Evolutionary conservation across 2,888 invertebrate genomes (phyloP).

Genomic region (Agriotes lineatus): DNA sequence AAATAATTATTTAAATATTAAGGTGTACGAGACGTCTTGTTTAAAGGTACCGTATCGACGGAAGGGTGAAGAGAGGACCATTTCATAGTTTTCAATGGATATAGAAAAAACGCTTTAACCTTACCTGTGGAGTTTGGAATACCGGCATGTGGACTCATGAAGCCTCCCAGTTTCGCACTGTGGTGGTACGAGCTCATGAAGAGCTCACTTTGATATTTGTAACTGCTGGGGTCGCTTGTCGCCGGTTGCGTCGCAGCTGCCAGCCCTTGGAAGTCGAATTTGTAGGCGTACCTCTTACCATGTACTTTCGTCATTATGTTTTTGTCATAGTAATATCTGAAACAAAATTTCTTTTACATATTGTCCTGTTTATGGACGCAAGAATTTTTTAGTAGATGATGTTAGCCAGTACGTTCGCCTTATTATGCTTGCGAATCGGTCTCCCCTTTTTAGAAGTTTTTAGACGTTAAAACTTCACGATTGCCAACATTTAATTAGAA

Average conservation of each 20-base stretch:
- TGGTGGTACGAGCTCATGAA: conserved; percentile 96
- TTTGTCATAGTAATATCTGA: conserved; percentile 99
- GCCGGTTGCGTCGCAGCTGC: conserved; percentile 94
- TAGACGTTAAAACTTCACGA: too few species aligned
- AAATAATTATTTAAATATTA: too few species aligned
- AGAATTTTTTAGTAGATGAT: too few species aligned
- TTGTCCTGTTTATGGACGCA: too few species aligned
- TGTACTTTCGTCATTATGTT: conserved; percentile 99
- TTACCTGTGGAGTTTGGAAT: conserved; percentile 88
- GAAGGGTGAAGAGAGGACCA: too few species aligned
- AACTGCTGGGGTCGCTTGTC: conserved; percentile 91
- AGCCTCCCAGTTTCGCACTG: conserved; percentile 89
- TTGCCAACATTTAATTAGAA: too few species aligned
- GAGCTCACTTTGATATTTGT: conserved; percentile 97
- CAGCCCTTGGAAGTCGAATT: conserved; percentile 98
- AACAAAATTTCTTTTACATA: conserved; percentile 48
- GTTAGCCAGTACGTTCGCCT: too few species aligned
- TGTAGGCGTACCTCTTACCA: conserved; percentile 97
- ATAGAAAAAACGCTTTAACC: conserved; percentile 43
- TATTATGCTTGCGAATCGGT: too few species aligned
- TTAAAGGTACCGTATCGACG: too few species aligned
- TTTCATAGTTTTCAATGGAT: too few species aligned
- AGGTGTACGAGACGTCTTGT: too few species aligned
- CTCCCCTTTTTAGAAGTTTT: too few species aligned
- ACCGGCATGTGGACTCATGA: conserved; percentile 92